These are phyloP conservation scores for Sussaba pulchella DNA, from an alignment of 2,888 invertebrate species.

Conservation along the genomic window DNA sequence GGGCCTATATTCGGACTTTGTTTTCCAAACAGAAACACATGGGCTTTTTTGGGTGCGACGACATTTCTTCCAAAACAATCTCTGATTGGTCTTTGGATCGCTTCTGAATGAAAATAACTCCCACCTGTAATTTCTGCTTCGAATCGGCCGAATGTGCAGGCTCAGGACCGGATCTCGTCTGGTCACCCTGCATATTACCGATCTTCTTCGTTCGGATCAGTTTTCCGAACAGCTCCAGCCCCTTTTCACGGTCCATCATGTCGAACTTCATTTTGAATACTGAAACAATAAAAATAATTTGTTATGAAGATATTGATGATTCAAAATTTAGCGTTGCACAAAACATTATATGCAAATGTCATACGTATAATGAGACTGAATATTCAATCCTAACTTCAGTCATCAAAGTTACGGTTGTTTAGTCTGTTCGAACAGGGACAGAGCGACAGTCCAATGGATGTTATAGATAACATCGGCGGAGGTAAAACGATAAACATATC, in stretches of 20 bases:
- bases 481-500: no score
- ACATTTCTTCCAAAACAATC: neutral
- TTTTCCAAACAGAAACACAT: no score
- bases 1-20: no score
- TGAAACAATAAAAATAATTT: slow-evolving; percentile 36
- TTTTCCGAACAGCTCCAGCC: slow-evolving; percentile 92
- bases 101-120: slow-evolving; percentile 71
- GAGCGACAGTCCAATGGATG: no score
- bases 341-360: no score
- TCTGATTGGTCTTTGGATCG: neutral
- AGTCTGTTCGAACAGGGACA: no score
- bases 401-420: no score
- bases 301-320: neutral
- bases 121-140: slow-evolving; percentile 92
- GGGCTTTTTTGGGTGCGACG: slow-evolving; percentile 1
- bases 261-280: slow-evolving; percentile 85
- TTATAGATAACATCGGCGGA: no score
- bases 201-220: slow-evolving; percentile 94
- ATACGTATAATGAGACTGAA: no score
- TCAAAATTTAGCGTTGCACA: neutral
- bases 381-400: no score
- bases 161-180: slow-evolving; percentile 81
- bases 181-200: slow-evolving; percentile 88
- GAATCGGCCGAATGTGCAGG: slow-evolving; percentile 85
- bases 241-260: slow-evolving; percentile 87